Evolutionary conservation across 2,113 vertebrate genomes (phyloP).

Genomic region (Ancistrus triradiatus): DNA sequence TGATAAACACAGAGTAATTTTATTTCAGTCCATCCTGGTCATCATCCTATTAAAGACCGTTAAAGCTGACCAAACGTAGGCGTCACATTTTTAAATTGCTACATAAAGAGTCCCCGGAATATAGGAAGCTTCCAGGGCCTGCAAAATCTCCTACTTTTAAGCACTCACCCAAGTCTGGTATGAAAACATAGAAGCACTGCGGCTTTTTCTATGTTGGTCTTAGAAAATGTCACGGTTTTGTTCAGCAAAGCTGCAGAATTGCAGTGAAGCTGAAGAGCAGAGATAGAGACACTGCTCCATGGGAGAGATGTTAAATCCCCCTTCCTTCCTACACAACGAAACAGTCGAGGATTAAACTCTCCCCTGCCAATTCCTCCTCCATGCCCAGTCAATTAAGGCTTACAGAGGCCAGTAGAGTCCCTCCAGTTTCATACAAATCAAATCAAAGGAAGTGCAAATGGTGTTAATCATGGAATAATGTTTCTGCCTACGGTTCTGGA

Average conservation of each 20-base stretch:
- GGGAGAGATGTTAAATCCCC: conserved; percentile 27
- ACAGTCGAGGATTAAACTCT: conserved; percentile 45
- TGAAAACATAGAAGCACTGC: neutral
- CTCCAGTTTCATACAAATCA: conserved; percentile 38
- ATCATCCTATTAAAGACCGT: too few species aligned
- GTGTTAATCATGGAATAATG: conserved; percentile 25
- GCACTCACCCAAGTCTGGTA: neutral
- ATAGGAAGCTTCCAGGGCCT: too few species aligned
- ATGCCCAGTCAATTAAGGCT: conserved; percentile 43
- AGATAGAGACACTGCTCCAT: conserved; percentile 29
- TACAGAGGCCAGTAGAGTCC: conserved; percentile 22
- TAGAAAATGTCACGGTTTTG: conserved; percentile 20
- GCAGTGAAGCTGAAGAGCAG: conserved; percentile 19
- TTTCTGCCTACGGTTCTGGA: conserved; percentile 12
- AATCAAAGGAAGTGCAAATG: conserved; percentile 37
- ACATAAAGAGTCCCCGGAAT: too few species aligned
- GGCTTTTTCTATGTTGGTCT: conserved; percentile 2
- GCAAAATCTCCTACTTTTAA: neutral
- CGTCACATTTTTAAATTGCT: too few species aligned
- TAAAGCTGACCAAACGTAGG: too few species aligned
- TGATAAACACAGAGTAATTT: too few species aligned
- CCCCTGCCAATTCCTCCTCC: conserved; percentile 27
- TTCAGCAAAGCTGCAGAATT: conserved; percentile 10
- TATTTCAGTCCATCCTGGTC: too few species aligned
- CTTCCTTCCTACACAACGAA: conserved; percentile 41